phyloP scores from a whole-genome alignment of 2,113 vertebrate species.

The Eretmochelys imbricata region DNA sequence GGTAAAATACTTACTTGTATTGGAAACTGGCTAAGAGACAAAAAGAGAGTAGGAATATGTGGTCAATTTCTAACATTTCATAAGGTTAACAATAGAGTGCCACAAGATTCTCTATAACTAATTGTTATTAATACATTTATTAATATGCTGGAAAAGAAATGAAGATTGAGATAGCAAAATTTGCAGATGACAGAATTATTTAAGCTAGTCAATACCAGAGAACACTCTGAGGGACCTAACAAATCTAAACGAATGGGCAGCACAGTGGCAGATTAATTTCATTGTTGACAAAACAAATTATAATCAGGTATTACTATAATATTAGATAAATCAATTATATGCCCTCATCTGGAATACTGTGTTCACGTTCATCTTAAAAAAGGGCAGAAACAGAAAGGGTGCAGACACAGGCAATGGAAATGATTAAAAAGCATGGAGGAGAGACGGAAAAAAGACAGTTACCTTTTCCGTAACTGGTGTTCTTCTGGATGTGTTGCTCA shows the following conservation, averaged over 20 bases:
- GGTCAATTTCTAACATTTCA: neutral
- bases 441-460: neutral
- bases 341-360: neutral
- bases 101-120: neutral
- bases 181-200: neutral
- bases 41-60: neutral
- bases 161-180: neutral
- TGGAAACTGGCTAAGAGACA: neutral
- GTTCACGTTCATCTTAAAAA: neutral
- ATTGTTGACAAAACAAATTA: neutral
- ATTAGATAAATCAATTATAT: neutral
- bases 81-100: neutral
- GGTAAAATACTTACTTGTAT: neutral
- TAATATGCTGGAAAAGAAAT: neutral
- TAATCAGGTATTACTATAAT: neutral
- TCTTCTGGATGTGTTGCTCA: no score
- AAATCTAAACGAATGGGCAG: neutral
- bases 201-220: neutral
- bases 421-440: neutral
- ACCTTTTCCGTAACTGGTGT: no score
- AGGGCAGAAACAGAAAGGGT: neutral
- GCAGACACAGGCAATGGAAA: neutral
- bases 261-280: neutral
- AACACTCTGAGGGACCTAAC: neutral
- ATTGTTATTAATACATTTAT: neutral